Evolutionary conservation across 2,888 invertebrate species (phyloP).

Genomic region (Ethmia dodecea): DNA sequence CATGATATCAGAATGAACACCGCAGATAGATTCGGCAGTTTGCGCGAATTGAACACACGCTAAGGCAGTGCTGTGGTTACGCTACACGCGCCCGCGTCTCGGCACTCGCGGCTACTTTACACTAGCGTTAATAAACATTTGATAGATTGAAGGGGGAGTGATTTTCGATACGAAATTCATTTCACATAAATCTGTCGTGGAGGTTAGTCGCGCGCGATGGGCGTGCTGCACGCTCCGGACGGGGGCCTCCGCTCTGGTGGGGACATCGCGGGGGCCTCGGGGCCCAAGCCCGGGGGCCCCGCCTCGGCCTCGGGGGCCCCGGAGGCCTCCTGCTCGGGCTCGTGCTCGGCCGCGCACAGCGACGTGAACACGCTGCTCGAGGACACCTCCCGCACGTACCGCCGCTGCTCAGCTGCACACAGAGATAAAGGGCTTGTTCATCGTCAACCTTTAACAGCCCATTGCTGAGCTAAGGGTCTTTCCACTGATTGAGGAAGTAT

Average conservation of each 20-base stretch:
- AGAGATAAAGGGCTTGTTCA: too few relatives aligned
- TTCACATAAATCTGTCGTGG: too few relatives aligned
- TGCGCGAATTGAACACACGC: conserved; percentile 45
- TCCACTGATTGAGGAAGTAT: too few relatives aligned
- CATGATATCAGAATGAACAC: conserved; percentile 1
- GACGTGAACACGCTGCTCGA: conserved; percentile 56
- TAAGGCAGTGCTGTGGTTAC: conserved; percentile 43
- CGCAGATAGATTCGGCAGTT: conserved; percentile 24
- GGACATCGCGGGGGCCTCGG: conserved; percentile 11
- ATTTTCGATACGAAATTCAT: too few relatives aligned
- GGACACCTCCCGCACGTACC: conserved; percentile 65
- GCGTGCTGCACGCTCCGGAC: conserved; percentile 62
- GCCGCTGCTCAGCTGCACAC: conserved; percentile 65
- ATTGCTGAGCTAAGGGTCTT: too few relatives aligned
- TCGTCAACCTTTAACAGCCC: too few relatives aligned
- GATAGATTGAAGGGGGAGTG: not conserved
- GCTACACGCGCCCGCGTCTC: too few relatives aligned
- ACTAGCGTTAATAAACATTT: not conserved
- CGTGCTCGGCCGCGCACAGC: conserved; percentile 34
- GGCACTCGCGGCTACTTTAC: too few relatives aligned
- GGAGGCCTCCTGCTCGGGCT: conserved; percentile 9
- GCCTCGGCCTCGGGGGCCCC: conserved; percentile 12
- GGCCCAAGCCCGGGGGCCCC: conserved; percentile 11
- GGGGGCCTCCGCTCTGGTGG: conserved; percentile 12
- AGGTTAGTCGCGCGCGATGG: too few relatives aligned